Conservation (phyloP, 2,797 vertebrate genomes). For the Scleropages formosus region DNA sequence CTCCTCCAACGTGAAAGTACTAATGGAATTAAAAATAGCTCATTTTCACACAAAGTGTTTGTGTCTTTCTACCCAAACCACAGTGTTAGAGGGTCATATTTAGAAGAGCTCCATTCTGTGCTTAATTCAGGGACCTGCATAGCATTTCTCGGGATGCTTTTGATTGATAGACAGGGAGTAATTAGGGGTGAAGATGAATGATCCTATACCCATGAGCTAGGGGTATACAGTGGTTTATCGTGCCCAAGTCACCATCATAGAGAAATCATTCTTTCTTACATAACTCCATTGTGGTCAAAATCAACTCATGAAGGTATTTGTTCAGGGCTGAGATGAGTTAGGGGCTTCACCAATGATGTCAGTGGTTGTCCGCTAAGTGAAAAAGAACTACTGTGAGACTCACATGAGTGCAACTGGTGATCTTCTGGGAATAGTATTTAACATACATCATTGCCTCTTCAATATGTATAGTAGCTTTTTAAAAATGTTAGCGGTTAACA, state of each 20-base stretch:
- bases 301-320: slow-evolving; percentile 17
- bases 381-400: background rate
- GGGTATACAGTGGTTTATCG: slow-evolving; percentile 24
- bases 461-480: background rate
- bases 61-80: background rate
- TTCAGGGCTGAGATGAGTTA: background rate
- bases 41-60: background rate
- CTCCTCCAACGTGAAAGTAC: background rate
- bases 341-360: background rate
- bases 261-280: background rate
- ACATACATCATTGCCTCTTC: background rate
- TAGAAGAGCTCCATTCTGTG: background rate
- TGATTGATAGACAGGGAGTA: slow-evolving; percentile 19
- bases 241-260: background rate
- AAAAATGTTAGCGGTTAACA: background rate
- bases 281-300: slow-evolving; percentile 9
- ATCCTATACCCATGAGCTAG: slow-evolving; percentile 4
- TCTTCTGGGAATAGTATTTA: too few species aligned
- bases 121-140: background rate
- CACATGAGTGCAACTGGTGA: background rate
- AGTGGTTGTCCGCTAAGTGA: background rate
- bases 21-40: background rate
- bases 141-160: background rate
- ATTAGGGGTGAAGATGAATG: slow-evolving; percentile 18
- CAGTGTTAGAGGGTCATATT: background rate